These are phyloP conservation scores for Anomalospiza imberbis DNA, from an alignment of 2,797 vertebrate genomes.

Conservation along the genomic window DNA sequence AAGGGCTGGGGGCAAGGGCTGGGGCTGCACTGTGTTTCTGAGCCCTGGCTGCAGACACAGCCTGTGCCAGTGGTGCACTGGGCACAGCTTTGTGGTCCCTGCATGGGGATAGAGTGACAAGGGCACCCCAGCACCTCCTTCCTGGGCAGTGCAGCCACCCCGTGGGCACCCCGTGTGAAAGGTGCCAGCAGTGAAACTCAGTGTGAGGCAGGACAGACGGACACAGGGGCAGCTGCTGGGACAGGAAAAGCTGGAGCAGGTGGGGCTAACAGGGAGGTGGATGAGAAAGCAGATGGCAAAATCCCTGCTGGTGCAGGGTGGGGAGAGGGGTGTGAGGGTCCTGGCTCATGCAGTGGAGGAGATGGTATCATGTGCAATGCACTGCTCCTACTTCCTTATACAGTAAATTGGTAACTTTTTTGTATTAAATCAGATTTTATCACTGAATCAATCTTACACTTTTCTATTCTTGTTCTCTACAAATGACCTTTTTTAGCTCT, in stretches of 20 bases:
- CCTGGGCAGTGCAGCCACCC: background rate
- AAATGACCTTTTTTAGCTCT: conserved; percentile 70
- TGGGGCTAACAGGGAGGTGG: background rate
- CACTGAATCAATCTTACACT: conserved; percentile 47
- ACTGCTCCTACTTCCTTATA: conserved; percentile 58
- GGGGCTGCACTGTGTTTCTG: background rate
- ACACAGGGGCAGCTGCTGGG: background rate
- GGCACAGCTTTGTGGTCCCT: background rate
- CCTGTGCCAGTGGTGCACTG: background rate
- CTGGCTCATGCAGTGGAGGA: background rate
- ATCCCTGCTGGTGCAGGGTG: background rate
- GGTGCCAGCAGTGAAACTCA: accelerated
- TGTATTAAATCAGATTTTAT: conserved; percentile 64
- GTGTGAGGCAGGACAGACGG: accelerated
- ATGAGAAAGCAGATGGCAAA: background rate
- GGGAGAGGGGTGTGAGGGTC: background rate
- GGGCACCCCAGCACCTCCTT: background rate
- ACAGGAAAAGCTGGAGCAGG: background rate
- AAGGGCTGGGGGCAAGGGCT: background rate
- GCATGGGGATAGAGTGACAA: background rate
- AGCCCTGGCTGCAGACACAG: background rate
- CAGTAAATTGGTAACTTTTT: conserved; percentile 65
- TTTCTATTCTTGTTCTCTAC: conserved; percentile 61
- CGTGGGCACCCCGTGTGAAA: background rate
- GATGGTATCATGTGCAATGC: background rate